These are phyloP conservation scores for Lithobates sylvaticus DNA, from an alignment of 2,797 vertebrate species.

Conservation along the genomic window DNA sequence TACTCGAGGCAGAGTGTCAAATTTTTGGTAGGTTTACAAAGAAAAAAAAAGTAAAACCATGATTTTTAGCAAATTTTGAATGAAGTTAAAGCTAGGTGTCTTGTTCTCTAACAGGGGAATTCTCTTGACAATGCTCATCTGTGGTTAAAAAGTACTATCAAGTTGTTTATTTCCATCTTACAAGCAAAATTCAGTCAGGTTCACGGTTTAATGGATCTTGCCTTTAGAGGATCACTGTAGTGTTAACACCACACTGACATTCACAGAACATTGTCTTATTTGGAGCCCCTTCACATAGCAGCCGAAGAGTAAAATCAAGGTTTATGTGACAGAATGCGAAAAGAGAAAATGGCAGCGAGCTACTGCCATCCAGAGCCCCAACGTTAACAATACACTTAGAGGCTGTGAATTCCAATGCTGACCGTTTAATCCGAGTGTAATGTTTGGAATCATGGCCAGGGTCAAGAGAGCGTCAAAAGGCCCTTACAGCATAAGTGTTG, in stretches of 20 bases:
- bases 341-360: neutral
- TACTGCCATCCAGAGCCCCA: constrained; percentile 42
- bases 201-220: constrained; percentile 46
- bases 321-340: neutral
- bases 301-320: constrained; percentile 7
- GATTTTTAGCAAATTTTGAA: neutral
- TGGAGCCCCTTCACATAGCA: neutral
- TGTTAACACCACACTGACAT: constrained; percentile 38
- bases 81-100: neutral
- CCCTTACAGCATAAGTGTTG: neutral
- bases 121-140: constrained; percentile 19
- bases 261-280: constrained; percentile 28
- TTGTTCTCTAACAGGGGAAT: neutral
- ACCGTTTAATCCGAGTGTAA: neutral
- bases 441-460: neutral
- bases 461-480: neutral
- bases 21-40: neutral
- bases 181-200: constrained; percentile 22
- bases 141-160: constrained; percentile 23
- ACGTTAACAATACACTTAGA: neutral
- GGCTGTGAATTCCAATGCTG: neutral
- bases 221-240: constrained; percentile 41
- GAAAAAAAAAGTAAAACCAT: neutral
- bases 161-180: constrained; percentile 9
- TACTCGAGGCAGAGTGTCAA: neutral